Evolutionary conservation across 2,113 vertebrate species (phyloP), one percentile per base, ranked within the genome.

Genomic region (Seriola dumerili): DNA sequence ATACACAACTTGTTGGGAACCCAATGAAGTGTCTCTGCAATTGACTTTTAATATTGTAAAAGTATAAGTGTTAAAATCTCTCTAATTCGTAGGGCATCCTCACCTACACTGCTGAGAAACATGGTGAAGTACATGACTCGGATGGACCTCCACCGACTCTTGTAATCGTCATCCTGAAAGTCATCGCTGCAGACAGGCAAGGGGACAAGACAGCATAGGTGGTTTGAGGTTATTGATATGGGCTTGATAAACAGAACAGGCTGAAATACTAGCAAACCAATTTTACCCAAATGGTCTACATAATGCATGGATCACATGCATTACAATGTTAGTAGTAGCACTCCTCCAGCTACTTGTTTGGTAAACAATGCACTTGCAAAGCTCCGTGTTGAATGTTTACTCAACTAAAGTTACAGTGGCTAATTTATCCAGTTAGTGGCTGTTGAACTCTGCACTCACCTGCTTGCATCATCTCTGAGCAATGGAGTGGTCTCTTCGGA

Each of bases 71-170:
- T 14, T 12, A 2, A 29, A 40, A 36, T 4, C 32, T 23, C 3
- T 34, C 2, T 48, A 29, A 50, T 5, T 42, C 8, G 1, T 29
- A 9, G 11, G 32, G 11, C 9, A 62, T 71, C 34, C 97, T 97
- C 91, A 99, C 98, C 98, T 14, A 99, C 92, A 85, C 98, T 99
- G 86, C 98, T 99, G 90, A 99, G 96, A 88, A 99, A 99, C 98
- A 99, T 99, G 2, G 98, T 99, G 73, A 99, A 96, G 88, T 99
- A 98, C 94, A 99, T 97, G 85, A 99, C 91, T 81, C 97, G 93
- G 88, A 99, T 97, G 9, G 98, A 99, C 86, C 96, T 90, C 98
- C 98, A 99, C 10, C 98, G 95, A 88, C 96, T 97, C 10, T 85
- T 96, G 81, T 93, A 95, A 0, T 95, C 95, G 85, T 96, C 96